These are phyloP conservation scores for Sarcophaga carnaria DNA, from an alignment of 2,888 invertebrate genomes.

Conservation along the genomic window DNA sequence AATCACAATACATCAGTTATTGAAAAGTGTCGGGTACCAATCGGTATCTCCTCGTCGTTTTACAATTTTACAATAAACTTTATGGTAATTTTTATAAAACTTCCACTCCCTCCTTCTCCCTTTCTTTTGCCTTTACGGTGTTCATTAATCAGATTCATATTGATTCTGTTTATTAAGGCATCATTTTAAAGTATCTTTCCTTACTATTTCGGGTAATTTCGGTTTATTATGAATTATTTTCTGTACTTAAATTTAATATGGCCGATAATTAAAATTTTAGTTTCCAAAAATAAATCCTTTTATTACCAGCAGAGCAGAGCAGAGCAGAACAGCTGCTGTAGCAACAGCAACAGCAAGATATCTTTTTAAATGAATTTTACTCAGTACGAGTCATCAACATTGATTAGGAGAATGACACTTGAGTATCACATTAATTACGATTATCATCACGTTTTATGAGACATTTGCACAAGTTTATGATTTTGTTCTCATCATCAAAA, in stretches of 20 bases:
- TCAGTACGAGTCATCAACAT: slow-evolving; percentile 64
- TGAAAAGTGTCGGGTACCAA: too few relatives aligned
- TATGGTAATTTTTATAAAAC: too few relatives aligned
- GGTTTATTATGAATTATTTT: slow-evolving; percentile 14
- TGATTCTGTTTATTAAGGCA: too few relatives aligned
- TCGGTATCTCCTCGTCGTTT: too few relatives aligned
- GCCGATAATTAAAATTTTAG: slow-evolving; percentile 52
- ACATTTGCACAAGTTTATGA: slow-evolving; percentile 81
- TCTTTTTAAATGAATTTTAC: slow-evolving; percentile 45
- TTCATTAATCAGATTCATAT: too few relatives aligned
- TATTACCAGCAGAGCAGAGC: slow-evolving; percentile 21
- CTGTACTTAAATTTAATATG: slow-evolving; percentile 10
- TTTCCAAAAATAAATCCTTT: slow-evolving; percentile 48
- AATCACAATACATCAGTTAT: too few relatives aligned
- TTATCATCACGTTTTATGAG: slow-evolving; percentile 82
- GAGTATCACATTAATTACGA: slow-evolving; percentile 80
- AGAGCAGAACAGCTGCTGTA: not conserved
- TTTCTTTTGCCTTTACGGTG: too few relatives aligned
- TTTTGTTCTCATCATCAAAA: slow-evolving; percentile 57
- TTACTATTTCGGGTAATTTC: not conserved
- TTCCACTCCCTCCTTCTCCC: too few relatives aligned
- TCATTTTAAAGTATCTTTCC: too few relatives aligned
- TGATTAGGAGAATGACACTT: slow-evolving; percentile 68
- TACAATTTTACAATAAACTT: too few relatives aligned
- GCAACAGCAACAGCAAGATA: not conserved